phyloP scores from a whole-genome alignment of 2,113 vertebrate genomes.

The Chunga burmeisteri region DNA sequence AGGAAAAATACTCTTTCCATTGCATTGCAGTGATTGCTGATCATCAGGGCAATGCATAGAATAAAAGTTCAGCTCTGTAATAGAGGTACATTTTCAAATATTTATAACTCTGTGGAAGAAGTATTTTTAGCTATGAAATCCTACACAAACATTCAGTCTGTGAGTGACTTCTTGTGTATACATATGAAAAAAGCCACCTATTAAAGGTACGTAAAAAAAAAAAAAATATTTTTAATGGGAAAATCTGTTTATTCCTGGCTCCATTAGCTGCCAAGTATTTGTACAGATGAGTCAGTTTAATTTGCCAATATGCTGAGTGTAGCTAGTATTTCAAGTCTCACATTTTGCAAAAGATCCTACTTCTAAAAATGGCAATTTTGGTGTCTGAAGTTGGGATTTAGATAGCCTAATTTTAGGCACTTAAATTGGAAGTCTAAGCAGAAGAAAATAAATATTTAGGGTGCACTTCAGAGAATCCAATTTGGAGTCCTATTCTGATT shows the following conservation, averaged over 20 bases:
- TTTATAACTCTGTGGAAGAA: not conserved
- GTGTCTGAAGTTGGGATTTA: not conserved
- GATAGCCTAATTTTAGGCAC: not conserved
- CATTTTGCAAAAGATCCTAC: not conserved
- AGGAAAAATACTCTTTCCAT: not conserved
- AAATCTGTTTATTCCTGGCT: not conserved
- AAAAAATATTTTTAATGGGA: not conserved
- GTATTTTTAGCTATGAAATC: not conserved
- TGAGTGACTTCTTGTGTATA: not conserved
- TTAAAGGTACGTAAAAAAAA: not conserved
- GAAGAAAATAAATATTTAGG: not conserved
- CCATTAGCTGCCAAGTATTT: not conserved
- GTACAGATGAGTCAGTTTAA: not conserved
- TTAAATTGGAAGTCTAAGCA: not conserved
- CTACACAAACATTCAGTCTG: not conserved
- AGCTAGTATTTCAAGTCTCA: not conserved
- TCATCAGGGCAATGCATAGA: not conserved
- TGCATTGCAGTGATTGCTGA: not conserved
- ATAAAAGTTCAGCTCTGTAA: not conserved
- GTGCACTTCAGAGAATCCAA: not conserved
- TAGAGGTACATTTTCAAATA: conserved; percentile 34
- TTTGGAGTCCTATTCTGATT: not conserved
- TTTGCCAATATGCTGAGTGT: not conserved
- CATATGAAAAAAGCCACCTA: not conserved
- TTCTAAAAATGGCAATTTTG: not conserved